Percentiles rank a stretch among this genome's conserved stretches.
These are phyloP conservation scores for Suillia variegata DNA, from an alignment of 2,888 invertebrate species.

Conservation along the genomic window DNA sequence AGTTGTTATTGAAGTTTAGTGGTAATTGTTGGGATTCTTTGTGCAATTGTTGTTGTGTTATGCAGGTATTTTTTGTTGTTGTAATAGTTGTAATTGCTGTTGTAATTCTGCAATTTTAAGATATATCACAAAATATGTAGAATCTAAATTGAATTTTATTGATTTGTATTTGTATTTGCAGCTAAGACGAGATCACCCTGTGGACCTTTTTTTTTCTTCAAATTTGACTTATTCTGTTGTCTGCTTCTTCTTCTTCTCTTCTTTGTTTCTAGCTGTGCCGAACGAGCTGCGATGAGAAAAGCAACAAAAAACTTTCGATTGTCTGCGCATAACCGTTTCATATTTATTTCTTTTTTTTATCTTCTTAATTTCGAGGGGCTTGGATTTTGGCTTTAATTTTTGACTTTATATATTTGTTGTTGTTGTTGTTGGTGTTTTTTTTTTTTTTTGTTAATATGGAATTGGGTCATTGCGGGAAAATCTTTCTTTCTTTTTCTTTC, in stretches of 20 bases:
- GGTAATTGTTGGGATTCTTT: too few relatives aligned
- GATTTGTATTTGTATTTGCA: too few relatives aligned
- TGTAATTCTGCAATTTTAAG: too few relatives aligned
- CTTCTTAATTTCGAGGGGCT: slow-evolving; percentile 11
- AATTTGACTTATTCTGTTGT: not conserved
- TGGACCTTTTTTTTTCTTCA: not conserved
- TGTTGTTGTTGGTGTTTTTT: slow-evolving; percentile 22
- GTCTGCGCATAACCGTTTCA: slow-evolving; percentile 41
- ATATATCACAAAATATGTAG: too few relatives aligned
- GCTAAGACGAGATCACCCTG: too few relatives aligned
- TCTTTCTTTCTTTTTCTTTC: not conserved
- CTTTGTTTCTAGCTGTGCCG: not conserved
- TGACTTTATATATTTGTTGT: slow-evolving; percentile 25
- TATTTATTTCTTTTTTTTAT: slow-evolving; percentile 20
- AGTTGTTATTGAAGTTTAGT: too few relatives aligned
- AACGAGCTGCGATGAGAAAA: too few relatives aligned
- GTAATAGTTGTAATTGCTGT: too few relatives aligned
- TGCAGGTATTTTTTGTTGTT: too few relatives aligned
- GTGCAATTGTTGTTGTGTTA: too few relatives aligned
- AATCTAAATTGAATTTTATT: too few relatives aligned
- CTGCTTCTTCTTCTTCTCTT: not conserved
- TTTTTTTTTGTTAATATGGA: slow-evolving; percentile 45
- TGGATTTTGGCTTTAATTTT: slow-evolving; percentile 30
- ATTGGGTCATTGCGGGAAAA: slow-evolving; percentile 43
- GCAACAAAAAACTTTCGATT: slow-evolving; percentile 49